Evolutionary conservation across 2,797 vertebrate genomes (phyloP).

Genomic region (Chloroceryle inda): DNA sequence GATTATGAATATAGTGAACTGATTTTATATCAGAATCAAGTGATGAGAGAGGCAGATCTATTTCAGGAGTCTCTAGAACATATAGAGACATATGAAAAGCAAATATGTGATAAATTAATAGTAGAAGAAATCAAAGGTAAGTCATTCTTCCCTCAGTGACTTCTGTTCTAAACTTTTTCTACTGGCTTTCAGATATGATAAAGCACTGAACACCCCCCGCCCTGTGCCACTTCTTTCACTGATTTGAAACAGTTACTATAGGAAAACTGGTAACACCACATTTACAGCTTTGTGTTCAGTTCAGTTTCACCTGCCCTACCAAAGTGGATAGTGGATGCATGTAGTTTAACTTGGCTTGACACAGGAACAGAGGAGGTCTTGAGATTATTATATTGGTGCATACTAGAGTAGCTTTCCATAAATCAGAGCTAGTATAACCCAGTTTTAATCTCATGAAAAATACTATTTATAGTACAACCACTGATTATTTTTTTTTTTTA

Average conservation of each 20-base stretch:
- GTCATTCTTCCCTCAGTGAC: not conserved
- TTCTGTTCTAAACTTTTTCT: not conserved
- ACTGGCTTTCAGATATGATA: not conserved
- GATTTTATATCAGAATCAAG: conserved; percentile 86
- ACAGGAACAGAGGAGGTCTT: not conserved
- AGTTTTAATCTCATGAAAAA: not conserved
- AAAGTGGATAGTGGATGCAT: not conserved
- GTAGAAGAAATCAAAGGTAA: conserved; percentile 86
- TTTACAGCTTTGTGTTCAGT: not conserved
- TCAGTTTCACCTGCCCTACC: not conserved
- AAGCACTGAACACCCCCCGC: not conserved
- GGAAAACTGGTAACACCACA: not conserved
- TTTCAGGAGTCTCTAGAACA: conserved; percentile 84
- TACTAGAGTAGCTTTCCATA: not conserved
- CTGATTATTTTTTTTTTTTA: not conserved
- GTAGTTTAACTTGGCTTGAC: not conserved
- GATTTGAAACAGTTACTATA: not conserved
- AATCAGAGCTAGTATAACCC: not conserved
- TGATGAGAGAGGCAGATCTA: conserved; percentile 84
- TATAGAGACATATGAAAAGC: conserved; percentile 82
- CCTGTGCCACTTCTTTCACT: not conserved
- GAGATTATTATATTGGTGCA: rapidly evolving
- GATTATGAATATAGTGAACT: conserved; percentile 86
- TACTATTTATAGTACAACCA: not conserved
- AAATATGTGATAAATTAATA: conserved; percentile 85